phyloP scores from a whole-genome alignment of 2,797 vertebrate species.

The Enteromius fasciolatus region DNA sequence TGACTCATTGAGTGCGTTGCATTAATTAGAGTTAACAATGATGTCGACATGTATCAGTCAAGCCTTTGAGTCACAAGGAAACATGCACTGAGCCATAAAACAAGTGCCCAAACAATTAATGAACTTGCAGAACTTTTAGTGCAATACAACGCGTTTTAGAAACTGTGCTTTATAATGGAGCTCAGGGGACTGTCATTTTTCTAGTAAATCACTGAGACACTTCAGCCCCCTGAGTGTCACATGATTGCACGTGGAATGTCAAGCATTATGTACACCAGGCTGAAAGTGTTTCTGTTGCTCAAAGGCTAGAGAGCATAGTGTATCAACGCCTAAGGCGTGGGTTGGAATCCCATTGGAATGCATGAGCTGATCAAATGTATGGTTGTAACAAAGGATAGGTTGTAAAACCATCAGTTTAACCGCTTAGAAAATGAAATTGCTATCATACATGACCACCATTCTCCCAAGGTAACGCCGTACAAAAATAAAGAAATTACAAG shows the following conservation, averaged over 20 bases:
- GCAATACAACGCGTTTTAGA: not conserved
- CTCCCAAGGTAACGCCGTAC: not conserved
- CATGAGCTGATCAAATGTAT: not conserved
- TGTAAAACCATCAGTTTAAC: not conserved
- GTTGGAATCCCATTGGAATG: not conserved
- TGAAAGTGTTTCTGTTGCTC: not conserved
- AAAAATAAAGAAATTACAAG: not conserved
- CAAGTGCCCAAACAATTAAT: constrained; percentile 49
- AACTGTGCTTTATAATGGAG: not conserved
- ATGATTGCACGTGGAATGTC: not conserved
- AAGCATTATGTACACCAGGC: not conserved
- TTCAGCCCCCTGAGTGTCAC: not conserved
- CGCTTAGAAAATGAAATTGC: not conserved
- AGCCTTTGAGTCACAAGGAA: constrained; percentile 46
- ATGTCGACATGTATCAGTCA: constrained; percentile 56
- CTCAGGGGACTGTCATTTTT: not conserved
- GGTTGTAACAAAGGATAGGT: not conserved
- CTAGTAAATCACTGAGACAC: not conserved
- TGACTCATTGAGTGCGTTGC: constrained; percentile 60
- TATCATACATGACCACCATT: not conserved
- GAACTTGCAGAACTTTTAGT: constrained; percentile 40
- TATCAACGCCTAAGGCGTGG: not conserved
- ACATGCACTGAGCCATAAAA: constrained; percentile 54
- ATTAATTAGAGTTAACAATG: constrained; percentile 59
- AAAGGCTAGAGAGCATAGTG: not conserved